These are phyloP conservation scores for Charanyca ferruginea DNA, from an alignment of 2,888 invertebrate species.

Conservation along the genomic window DNA sequence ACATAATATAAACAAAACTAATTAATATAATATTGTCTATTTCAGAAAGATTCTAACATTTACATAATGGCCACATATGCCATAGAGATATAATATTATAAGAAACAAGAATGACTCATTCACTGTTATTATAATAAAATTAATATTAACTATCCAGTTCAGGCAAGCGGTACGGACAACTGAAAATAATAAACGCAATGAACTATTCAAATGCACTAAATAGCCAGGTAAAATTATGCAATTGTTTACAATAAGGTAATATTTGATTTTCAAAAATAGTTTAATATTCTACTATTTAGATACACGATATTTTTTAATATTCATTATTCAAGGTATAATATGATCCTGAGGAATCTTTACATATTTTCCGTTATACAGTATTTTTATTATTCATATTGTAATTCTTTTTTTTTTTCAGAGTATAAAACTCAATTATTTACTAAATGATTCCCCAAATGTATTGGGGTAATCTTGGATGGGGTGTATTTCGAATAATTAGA, in stretches of 20 bases:
- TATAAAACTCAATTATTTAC: constrained; percentile 10
- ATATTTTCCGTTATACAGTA: constrained; percentile 35
- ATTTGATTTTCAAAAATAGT: constrained; percentile 62
- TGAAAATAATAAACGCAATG: constrained; percentile 57
- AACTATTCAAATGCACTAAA: constrained; percentile 59
- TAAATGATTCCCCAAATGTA: constrained; percentile 25
- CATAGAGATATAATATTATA: constrained; percentile 62
- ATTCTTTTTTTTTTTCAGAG: constrained; percentile 18
- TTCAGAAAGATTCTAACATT: constrained; percentile 68
- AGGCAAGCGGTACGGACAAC: constrained; percentile 77
- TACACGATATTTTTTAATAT: constrained; percentile 60
- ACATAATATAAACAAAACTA: constrained; percentile 65
- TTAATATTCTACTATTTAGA: constrained; percentile 62
- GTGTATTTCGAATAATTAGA: neutral
- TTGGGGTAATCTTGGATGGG: constrained; percentile 12
- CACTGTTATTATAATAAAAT: constrained; percentile 70
- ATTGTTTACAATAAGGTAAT: constrained; percentile 43
- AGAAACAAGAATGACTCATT: constrained; percentile 74
- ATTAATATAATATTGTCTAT: constrained; percentile 65
- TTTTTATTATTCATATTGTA: constrained; percentile 29
- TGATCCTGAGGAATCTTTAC: constrained; percentile 34
- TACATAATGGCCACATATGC: constrained; percentile 63
- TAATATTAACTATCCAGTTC: constrained; percentile 75
- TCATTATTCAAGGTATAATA: constrained; percentile 29
- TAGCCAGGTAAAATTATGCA: constrained; percentile 43